Evolutionary conservation across 2,797 vertebrate species (phyloP).

Genomic region (Pelobates cultripes): DNA sequence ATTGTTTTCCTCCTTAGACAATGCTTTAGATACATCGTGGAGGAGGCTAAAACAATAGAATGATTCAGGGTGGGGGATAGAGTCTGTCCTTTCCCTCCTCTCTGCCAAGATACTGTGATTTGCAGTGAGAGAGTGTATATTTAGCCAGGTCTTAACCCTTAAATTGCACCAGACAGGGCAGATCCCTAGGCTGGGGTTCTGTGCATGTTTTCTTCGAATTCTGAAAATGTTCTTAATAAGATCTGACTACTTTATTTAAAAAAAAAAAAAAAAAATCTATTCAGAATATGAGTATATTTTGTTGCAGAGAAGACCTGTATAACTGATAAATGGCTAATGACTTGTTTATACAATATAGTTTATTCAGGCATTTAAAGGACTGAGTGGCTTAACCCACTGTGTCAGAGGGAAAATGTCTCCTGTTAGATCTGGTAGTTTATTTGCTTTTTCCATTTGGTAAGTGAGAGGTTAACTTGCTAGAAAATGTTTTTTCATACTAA

Average conservation of each 20-base stretch:
- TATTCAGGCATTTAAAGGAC: too few species aligned
- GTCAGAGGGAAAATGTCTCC: too few species aligned
- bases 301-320: too few species aligned
- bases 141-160: background rate
- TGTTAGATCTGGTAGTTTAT: too few species aligned
- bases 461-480: background rate
- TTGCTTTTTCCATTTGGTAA: background rate
- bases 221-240: too few species aligned
- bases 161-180: background rate
- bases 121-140: background rate
- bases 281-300: too few species aligned
- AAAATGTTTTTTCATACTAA: background rate
- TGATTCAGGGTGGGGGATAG: conserved; percentile 24
- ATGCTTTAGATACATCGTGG: conserved; percentile 37
- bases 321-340: too few species aligned
- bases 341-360: too few species aligned
- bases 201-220: too few species aligned
- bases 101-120: background rate
- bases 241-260: too few species aligned
- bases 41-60: conserved; percentile 35
- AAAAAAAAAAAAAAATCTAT: too few species aligned
- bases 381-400: too few species aligned
- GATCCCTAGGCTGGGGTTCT: background rate
- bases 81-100: background rate
- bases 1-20: conserved; percentile 9